phyloP scores from a whole-genome alignment of 1,140 invertebrate species.

The Microvelia longipes region DNA sequence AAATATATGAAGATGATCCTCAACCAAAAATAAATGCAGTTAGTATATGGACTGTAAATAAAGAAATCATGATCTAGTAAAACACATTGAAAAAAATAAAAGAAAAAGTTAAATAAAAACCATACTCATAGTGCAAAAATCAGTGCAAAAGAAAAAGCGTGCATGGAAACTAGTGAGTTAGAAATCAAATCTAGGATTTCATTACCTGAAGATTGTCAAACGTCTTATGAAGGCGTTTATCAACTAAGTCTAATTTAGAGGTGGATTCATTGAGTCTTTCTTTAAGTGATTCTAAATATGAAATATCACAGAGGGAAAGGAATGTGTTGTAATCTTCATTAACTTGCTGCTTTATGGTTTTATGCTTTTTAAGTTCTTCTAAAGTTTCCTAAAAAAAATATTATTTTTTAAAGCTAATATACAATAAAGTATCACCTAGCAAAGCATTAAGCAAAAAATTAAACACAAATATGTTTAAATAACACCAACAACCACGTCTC shows the following conservation, averaged over 20 bases:
- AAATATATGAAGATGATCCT: too few relatives aligned
- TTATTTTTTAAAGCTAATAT: neutral
- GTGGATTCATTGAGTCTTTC: slow-evolving; percentile 32
- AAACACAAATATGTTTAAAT: too few relatives aligned
- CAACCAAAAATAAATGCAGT: too few relatives aligned
- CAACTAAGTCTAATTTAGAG: slow-evolving; percentile 28
- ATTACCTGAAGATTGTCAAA: neutral
- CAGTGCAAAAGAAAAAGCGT: neutral
- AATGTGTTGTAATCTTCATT: slow-evolving; percentile 45
- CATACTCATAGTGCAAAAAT: too few relatives aligned
- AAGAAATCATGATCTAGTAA: too few relatives aligned
- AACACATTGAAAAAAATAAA: too few relatives aligned
- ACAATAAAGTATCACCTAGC: neutral
- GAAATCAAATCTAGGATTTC: neutral
- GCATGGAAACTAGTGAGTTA: neutral
- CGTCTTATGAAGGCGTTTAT: slow-evolving; percentile 21
- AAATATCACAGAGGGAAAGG: slow-evolving; percentile 44
- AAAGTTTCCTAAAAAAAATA: slow-evolving; percentile 35
- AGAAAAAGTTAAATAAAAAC: too few relatives aligned
- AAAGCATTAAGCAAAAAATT: too few relatives aligned
- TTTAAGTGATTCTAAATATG: slow-evolving; percentile 43
- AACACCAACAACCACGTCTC: too few relatives aligned
- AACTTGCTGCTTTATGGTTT: slow-evolving; percentile 42
- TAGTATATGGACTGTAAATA: too few relatives aligned
- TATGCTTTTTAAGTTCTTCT: slow-evolving; percentile 46